A percentile compares a stretch with the other conserved stretches of the same genome.
These are phyloP conservation scores for Empidonax traillii DNA, from an alignment of 2,113 vertebrate species.

Conservation along the genomic window DNA sequence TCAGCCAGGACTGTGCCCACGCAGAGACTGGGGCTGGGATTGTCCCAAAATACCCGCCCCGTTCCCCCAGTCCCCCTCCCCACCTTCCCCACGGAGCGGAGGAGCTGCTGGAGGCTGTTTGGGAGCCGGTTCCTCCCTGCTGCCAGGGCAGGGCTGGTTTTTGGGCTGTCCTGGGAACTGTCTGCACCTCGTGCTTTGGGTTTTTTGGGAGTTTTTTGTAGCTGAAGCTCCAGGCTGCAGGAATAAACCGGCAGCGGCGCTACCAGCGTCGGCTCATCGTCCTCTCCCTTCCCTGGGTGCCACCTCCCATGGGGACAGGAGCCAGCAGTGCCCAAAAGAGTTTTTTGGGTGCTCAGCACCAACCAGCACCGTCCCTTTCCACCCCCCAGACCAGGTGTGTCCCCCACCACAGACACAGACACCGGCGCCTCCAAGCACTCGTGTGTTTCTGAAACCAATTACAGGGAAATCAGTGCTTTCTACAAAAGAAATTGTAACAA, in stretches of 20 bases:
- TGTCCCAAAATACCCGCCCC: neutral
- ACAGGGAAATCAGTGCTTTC: conserved; percentile 66
- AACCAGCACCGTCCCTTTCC: accelerated
- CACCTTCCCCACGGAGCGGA: accelerated
- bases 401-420: neutral
- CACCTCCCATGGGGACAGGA: neutral
- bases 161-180: neutral
- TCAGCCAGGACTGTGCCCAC: neutral
- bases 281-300: neutral
- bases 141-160: neutral
- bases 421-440: neutral
- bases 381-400: accelerated
- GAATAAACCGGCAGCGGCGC: conserved; percentile 15
- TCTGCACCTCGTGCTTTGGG: neutral
- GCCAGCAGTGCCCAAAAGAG: neutral
- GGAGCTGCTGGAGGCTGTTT: neutral
- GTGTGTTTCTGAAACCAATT: conserved; percentile 61
- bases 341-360: neutral
- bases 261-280: accelerated
- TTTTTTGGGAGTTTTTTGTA: neutral
- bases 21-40: neutral
- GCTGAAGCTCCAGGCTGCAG: neutral
- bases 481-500: conserved; percentile 67
- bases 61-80: neutral
- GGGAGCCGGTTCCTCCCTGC: neutral